A percentile compares a stretch with the other conserved stretches of the same genome.
These are phyloP conservation scores for Sander vitreus DNA, from an alignment of 2,113 vertebrate genomes.

Conservation along the genomic window DNA sequence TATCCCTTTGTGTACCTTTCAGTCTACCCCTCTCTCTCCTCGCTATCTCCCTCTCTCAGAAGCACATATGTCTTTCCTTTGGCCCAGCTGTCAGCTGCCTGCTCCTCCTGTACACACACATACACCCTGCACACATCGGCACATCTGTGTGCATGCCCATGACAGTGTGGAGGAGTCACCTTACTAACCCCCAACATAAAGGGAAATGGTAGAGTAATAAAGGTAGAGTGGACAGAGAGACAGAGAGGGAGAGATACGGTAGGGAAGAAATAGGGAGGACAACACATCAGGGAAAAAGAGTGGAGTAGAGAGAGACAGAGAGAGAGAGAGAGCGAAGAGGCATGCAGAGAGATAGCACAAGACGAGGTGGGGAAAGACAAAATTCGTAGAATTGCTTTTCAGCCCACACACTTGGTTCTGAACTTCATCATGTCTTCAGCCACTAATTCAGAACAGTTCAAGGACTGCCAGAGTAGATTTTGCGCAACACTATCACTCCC, in stretches of 20 bases:
- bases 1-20: slow-evolving; percentile 59
- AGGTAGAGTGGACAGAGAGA: slow-evolving; percentile 69
- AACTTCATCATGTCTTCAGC: slow-evolving; percentile 67
- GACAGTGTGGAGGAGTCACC: slow-evolving; percentile 83
- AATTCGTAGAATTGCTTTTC: slow-evolving; percentile 70
- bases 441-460: slow-evolving; percentile 73
- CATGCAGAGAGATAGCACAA: slow-evolving; percentile 63
- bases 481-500: slow-evolving; percentile 71
- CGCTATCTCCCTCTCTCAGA: slow-evolving; percentile 73
- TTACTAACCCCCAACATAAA: slow-evolving; percentile 86
- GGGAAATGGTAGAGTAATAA: no score
- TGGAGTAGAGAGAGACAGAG: slow-evolving; percentile 13
- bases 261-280: slow-evolving; percentile 60
- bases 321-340: slow-evolving; percentile 33
- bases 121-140: slow-evolving; percentile 66
- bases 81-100: slow-evolving; percentile 84
- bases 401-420: slow-evolving; percentile 74
- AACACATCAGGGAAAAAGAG: slow-evolving; percentile 46
- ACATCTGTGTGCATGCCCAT: slow-evolving; percentile 88
- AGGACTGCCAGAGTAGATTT: slow-evolving; percentile 70
- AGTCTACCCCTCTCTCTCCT: slow-evolving; percentile 50
- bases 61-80: slow-evolving; percentile 78
- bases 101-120: slow-evolving; percentile 65
- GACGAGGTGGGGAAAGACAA: slow-evolving; percentile 75
- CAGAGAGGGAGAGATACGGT: slow-evolving; percentile 60